Conservation (phyloP, 1,140 invertebrate species). For the Galleria mellonella region DNA sequence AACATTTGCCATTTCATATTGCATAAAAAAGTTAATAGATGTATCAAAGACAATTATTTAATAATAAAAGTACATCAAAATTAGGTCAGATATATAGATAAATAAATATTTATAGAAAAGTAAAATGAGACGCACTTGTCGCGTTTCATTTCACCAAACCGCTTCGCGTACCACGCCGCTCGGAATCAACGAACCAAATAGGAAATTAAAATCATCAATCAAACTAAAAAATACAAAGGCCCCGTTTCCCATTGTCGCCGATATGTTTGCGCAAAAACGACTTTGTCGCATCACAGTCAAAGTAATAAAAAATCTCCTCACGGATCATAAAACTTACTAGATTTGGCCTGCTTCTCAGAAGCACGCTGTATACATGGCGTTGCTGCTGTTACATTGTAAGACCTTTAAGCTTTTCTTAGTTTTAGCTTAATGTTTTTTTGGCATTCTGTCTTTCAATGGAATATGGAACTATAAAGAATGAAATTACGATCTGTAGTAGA, state of each 20-base stretch:
- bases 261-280: constrained; percentile 73
- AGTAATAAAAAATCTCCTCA: constrained; percentile 64
- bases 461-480: no score
- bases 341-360: constrained; percentile 10
- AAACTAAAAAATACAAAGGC: constrained; percentile 70
- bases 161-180: constrained; percentile 13
- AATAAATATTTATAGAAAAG: no score
- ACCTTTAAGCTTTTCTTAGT: no score
- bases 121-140: neutral
- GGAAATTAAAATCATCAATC: constrained; percentile 73
- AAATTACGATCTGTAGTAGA: no score
- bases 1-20: no score
- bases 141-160: neutral
- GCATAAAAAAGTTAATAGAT: no score
- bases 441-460: no score
- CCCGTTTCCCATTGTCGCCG: constrained; percentile 67
- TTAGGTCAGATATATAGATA: no score
- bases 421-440: no score
- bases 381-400: no score
- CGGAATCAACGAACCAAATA: constrained; percentile 58
- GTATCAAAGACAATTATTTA: no score
- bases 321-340: constrained; percentile 25
- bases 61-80: no score
- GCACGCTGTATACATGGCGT: neutral
- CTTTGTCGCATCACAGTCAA: constrained; percentile 72